Base-by-base conservation (phyloP, 1,140 invertebrate genomes). In the Pararge aegeria region DNA sequence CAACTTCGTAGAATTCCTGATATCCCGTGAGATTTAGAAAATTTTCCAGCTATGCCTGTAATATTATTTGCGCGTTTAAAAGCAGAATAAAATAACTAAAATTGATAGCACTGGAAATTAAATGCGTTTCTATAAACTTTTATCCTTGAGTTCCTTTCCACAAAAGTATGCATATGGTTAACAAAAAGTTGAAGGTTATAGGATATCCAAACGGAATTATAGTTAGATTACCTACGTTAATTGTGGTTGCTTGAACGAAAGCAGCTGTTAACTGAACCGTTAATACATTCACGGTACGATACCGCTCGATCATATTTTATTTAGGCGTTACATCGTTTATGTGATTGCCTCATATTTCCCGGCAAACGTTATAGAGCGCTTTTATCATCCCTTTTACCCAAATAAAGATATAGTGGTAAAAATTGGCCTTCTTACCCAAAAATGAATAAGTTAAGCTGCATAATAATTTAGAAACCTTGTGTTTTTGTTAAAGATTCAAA, bases 271-370 rank as follows among this genome's bases (percentile, higher is more conserved):
- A 46, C 21, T 46, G 44, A 46, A 21, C 44, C 44, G 44, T 46
- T 46, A 46, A 46, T 24, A 21, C 44, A 21, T 46, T 46, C 44
- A 46, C 6, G 44, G 19, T 46, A 46, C 20, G 44, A 46, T 46
- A 46, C 44, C 44, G 9, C 15, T 46, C 44, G 44, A 46, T 46
- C 44, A 46, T 46, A 46, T 46, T 46, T 46, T 46, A 46, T 46
- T 46, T 46, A 46, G 44, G 44, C 44, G 44, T 24, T 42, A 46
- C 44, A 46, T 46, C 44, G 44, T 46, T 46, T 46, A 46, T 46
- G 44, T 46, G 44, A 46, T 46, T 46, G 44, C 44, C 44, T 46
- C 44, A 46, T 46, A 46, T 46, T 46, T 46, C 21, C 44, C 44
- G 44, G 44, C 44, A 46, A 34, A 5, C 44, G 44, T 15, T 42